Evolutionary conservation across 2,113 vertebrate species (phyloP).

Genomic region (Pomatostomus ruficeps): DNA sequence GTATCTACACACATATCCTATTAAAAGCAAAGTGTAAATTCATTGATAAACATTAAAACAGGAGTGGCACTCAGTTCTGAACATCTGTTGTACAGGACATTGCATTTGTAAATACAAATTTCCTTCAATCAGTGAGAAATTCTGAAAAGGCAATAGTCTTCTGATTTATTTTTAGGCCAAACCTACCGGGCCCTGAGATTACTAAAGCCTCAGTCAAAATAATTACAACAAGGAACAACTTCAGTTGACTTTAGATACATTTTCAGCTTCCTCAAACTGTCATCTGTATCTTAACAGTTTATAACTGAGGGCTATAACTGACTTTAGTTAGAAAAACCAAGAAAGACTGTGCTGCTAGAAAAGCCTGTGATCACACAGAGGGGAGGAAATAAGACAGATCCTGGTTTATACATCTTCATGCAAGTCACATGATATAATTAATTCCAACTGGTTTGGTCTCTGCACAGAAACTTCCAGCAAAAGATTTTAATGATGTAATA

Average conservation of each 20-base stretch:
- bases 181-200: background rate
- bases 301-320: background rate
- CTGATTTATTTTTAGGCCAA: background rate
- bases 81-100: background rate
- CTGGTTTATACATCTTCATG: background rate
- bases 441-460: conserved; percentile 11
- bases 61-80: background rate
- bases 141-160: background rate
- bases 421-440: background rate
- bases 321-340: background rate
- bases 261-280: background rate
- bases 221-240: background rate
- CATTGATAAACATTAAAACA: background rate
- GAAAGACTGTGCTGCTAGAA: background rate
- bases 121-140: background rate
- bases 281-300: background rate
- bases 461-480: conserved; percentile 32
- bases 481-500: conserved; percentile 2
- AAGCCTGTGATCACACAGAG: background rate
- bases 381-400: background rate
- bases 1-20: background rate
- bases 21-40: background rate
- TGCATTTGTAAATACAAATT: background rate
- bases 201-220: background rate
- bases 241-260: background rate